These are phyloP conservation scores for Altica lythri DNA, from an alignment of 2,888 invertebrate genomes.

Conservation along the genomic window DNA sequence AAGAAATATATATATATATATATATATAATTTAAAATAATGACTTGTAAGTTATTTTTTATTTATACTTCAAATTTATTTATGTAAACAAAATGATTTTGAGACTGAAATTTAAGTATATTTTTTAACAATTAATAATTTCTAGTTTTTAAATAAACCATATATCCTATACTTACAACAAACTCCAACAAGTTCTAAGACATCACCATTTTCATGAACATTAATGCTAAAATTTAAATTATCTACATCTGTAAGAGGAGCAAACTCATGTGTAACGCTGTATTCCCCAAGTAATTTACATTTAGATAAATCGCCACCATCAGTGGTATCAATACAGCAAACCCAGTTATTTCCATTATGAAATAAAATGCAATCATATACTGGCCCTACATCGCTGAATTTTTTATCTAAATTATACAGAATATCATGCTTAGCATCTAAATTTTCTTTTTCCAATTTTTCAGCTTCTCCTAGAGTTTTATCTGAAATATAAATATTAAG, in stretches of 20 bases:
- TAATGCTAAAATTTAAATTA: constrained; percentile 85
- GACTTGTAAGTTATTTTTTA: no score
- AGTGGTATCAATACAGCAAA: constrained; percentile 83
- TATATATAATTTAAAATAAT: no score
- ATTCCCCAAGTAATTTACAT: constrained; percentile 81
- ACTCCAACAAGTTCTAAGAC: constrained; percentile 91
- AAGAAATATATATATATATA: no score
- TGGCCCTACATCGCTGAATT: constrained; percentile 84
- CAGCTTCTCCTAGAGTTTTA: constrained; percentile 58
- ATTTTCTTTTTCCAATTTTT: constrained; percentile 87
- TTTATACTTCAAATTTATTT: no score
- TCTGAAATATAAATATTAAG: constrained; percentile 20
- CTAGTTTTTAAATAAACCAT: no score
- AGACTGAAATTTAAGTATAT: no score
- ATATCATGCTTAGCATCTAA: constrained; percentile 84
- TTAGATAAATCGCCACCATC: constrained; percentile 80
- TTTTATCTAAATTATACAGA: constrained; percentile 82
- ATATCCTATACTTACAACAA: constrained; percentile 90
- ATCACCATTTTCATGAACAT: constrained; percentile 90
- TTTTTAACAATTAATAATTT: no score
- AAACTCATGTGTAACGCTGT: constrained; percentile 77
- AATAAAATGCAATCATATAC: constrained; percentile 93
- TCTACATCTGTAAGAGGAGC: constrained; percentile 76
- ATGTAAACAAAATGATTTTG: no score
- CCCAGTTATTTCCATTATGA: constrained; percentile 90